Evolutionary conservation across 2,888 invertebrate species (phyloP).

Genomic region (Thereva unica): DNA sequence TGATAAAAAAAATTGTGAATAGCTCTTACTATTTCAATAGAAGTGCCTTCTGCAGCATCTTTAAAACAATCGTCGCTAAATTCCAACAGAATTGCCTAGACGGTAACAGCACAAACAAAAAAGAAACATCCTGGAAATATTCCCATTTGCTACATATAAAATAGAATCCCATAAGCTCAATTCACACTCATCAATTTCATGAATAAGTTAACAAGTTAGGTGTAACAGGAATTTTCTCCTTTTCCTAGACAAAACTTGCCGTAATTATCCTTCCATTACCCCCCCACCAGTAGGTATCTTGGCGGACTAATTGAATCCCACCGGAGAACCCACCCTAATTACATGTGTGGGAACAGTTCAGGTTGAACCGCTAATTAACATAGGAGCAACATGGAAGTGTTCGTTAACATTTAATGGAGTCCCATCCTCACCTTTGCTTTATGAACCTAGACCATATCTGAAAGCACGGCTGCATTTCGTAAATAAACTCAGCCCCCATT

Average conservation of each 20-base stretch:
- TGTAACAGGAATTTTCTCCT: conserved; percentile 18
- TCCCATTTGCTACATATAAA: background rate
- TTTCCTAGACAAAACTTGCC: conserved; percentile 18
- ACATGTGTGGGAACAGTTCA: conserved; percentile 28
- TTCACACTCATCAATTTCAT: conserved; percentile 5
- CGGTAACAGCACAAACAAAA: background rate
- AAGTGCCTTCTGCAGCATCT: too few relatives aligned
- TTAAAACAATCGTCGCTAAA: too few relatives aligned
- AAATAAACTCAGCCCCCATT: too few relatives aligned
- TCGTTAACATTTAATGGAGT: conserved; percentile 9
- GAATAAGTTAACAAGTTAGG: conserved; percentile 21
- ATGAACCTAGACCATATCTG: background rate
- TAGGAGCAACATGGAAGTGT: conserved; percentile 27
- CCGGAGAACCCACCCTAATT: conserved; percentile 24
- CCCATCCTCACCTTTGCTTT: conserved; percentile 18
- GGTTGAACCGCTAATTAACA: conserved; percentile 32
- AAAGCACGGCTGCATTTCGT: too few relatives aligned
- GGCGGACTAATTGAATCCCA: conserved; percentile 32
- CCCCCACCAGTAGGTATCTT: conserved; percentile 3
- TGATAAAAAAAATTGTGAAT: too few relatives aligned
- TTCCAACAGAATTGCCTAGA: too few relatives aligned
- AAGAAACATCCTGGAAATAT: background rate
- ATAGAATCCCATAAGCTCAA: conserved; percentile 12
- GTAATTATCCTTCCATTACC: conserved; percentile 28
- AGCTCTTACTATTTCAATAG: too few relatives aligned